Base-by-base conservation (phyloP, 1,140 invertebrate species). In the Pteromalus puparum region DNA sequence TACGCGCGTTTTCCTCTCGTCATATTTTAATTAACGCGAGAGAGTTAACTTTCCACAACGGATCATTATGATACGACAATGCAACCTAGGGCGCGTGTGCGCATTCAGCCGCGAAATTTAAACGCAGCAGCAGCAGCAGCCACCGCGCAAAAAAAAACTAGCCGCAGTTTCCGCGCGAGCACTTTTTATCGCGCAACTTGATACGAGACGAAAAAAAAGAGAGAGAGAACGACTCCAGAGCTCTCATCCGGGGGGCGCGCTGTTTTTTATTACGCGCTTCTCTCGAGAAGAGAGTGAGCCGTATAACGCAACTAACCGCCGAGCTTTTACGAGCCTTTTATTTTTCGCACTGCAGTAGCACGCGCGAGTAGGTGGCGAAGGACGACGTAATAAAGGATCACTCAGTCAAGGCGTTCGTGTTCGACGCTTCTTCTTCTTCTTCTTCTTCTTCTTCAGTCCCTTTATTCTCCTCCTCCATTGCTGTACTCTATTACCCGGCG, bases 251-350 rank as follows among this genome's bases (percentile, higher is more conserved):
- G 21, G 53, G 53, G 21, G 53, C 21, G 53, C 18, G 53, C 53
- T 61, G 53, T 61, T 61, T 61, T 61, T 61, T 61, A 61, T n/a
- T 61, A 61, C 53, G 53, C 53, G 53, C 53, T 61, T n/a, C 53
- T 61, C 21, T 61, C 53, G 53, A 61, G 21, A 18, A 61, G 53
- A 21, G 53, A 61, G 53, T 61, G 53, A n/a, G 21, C 53, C 18
- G 53, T 61, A 61, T 61, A 61, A 61, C 53, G 53, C 53, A 21
- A 21, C 53, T 61, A 61, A 61, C 53, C 53, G 53, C 53, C 18
- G 53, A 61, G 53, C 53, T 61, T 61, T 61, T 61, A 61, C 53
- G 53, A 61, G 53, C 21, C 53, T 61, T 61, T 61, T 61, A 61
- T 61, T 61, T 61, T 61, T n/a, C 53, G 53, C 53, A n/a, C 53